These are phyloP conservation scores for Talpa occidentalis DNA, from an alignment of 2,113 vertebrate species.

Conservation along the genomic window DNA sequence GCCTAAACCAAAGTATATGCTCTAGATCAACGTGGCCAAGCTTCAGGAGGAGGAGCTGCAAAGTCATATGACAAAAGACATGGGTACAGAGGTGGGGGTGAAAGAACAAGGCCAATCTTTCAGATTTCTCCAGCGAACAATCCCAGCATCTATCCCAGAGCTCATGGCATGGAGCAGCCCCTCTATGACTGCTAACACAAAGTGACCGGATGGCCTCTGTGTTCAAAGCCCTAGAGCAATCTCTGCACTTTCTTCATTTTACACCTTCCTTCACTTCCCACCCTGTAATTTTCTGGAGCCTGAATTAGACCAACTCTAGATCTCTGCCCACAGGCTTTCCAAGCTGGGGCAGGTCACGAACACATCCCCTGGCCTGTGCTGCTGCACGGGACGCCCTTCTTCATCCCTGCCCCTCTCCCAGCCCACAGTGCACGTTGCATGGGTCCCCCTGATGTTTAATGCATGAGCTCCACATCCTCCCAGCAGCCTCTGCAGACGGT, in stretches of 20 bases:
- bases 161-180: fast-evolving
- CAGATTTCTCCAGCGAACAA: too few relatives aligned
- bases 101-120: too few relatives aligned
- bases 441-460: conserved; percentile 66
- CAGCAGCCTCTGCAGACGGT: conserved; percentile 80
- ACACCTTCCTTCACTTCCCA: background rate
- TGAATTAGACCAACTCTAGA: fast-evolving
- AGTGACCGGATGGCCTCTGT: background rate
- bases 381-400: background rate
- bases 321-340: fast-evolving
- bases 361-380: fast-evolving
- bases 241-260: background rate
- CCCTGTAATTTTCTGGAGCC: background rate
- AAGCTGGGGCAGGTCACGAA: fast-evolving
- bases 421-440: background rate
- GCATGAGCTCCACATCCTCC: conserved; percentile 74
- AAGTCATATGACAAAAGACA: background rate
- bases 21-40: background rate
- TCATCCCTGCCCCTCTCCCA: background rate
- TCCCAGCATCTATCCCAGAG: too few relatives aligned
- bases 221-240: background rate
- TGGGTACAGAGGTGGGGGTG: too few relatives aligned
- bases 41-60: background rate
- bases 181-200: fast-evolving
- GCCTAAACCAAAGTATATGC: background rate